These are phyloP conservation scores for rat (Rattus norvegicus) DNA, from an alignment of 2,113 vertebrate species.

Conservation along the genomic window GRCr8 NC_086022.1:167985501-167986000, in stretches of 20 bases:
- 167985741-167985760: neutral
- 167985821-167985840: too few species aligned
- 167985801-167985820: too few species aligned
- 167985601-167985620: neutral
- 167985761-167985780: fast-evolving
- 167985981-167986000: neutral
- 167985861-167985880: too few species aligned
- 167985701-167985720: neutral
- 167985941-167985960: neutral
- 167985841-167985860: too few species aligned
- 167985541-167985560: neutral
- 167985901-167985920: neutral
- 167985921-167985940: neutral
- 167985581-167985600: neutral
- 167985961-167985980: neutral
- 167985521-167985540: neutral
- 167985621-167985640: neutral
- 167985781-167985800: neutral
- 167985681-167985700: neutral
- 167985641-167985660: neutral
- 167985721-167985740: neutral
- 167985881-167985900: too few species aligned
- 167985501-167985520: too few species aligned
- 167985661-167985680: neutral
- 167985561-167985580: too few species aligned